phyloP scores from a whole-genome alignment of 2,113 vertebrate species.

The Tychaedon coryphoeus region DNA sequence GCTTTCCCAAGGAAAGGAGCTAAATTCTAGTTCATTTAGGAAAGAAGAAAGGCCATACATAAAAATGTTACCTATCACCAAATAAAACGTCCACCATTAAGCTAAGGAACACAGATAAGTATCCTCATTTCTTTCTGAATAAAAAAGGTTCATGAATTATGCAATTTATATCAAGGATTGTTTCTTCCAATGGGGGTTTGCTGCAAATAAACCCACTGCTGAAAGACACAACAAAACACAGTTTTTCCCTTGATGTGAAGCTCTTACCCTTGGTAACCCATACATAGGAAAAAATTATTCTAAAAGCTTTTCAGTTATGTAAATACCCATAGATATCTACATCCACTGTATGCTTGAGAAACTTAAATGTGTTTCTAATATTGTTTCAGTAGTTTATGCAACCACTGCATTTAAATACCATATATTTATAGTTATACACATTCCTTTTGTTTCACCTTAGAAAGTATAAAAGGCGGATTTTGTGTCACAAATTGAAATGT shows the following conservation, averaged over 20 bases:
- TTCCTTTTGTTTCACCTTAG: not conserved
- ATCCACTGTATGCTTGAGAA: not conserved
- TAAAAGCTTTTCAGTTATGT: not conserved
- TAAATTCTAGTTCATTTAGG: not conserved
- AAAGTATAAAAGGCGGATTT: not conserved
- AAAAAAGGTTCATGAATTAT: not conserved
- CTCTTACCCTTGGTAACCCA: not conserved
- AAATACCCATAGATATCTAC: not conserved
- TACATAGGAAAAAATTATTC: not conserved
- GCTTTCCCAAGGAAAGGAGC: not conserved
- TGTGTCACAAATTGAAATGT: not conserved
- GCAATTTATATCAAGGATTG: not conserved
- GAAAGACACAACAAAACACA: not conserved
- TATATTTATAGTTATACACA: not conserved
- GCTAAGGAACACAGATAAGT: not conserved
- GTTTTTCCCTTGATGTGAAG: not conserved
- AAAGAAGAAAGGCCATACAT: not conserved
- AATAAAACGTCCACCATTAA: not conserved
- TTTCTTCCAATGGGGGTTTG: constrained; percentile 3
- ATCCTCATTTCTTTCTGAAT: not conserved
- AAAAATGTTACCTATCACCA: not conserved
- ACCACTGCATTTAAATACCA: not conserved
- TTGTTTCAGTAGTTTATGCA: not conserved
- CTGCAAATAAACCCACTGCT: not conserved
- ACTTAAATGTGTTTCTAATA: not conserved